Conservation (phyloP, 2,113 vertebrate genomes). For the Prionailurus bengalensis region DNA sequence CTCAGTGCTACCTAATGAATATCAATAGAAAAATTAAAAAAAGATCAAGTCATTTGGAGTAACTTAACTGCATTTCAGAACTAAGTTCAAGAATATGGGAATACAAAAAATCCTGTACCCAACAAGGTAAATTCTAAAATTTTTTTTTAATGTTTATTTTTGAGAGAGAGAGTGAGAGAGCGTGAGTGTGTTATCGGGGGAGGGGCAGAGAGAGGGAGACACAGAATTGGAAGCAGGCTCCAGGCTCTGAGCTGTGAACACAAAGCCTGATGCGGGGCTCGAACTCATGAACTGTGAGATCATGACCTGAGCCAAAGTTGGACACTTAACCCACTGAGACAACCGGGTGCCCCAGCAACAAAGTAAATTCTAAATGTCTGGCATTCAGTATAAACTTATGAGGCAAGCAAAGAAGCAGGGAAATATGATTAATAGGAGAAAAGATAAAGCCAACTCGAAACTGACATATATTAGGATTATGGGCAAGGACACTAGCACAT, state of each 20-base stretch:
- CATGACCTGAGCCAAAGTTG: no score
- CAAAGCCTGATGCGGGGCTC: no score
- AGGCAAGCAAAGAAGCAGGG: not conserved
- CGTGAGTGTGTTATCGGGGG: no score
- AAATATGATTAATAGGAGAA: not conserved
- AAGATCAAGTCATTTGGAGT: not conserved
- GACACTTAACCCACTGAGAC: no score
- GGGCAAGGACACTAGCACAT: not conserved
- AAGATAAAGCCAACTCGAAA: not conserved
- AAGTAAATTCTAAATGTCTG: not conserved
- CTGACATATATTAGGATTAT: not conserved
- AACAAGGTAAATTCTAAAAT: not conserved
- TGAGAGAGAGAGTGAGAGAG: no score
- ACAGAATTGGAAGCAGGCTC: no score
- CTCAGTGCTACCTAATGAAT: not conserved
- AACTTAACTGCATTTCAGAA: not conserved
- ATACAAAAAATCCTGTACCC: not conserved
- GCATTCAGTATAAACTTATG: not conserved
- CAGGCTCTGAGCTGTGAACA: no score
- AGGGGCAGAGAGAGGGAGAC: no score
- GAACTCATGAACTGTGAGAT: no score
- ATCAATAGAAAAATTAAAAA: not conserved
- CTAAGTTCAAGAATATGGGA: not conserved
- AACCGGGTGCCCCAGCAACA: not conserved
- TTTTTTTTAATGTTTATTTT: no score